These are phyloP conservation scores for Netelia fuscicornis DNA, from an alignment of 2,888 invertebrate species.

Conservation along the genomic window DNA sequence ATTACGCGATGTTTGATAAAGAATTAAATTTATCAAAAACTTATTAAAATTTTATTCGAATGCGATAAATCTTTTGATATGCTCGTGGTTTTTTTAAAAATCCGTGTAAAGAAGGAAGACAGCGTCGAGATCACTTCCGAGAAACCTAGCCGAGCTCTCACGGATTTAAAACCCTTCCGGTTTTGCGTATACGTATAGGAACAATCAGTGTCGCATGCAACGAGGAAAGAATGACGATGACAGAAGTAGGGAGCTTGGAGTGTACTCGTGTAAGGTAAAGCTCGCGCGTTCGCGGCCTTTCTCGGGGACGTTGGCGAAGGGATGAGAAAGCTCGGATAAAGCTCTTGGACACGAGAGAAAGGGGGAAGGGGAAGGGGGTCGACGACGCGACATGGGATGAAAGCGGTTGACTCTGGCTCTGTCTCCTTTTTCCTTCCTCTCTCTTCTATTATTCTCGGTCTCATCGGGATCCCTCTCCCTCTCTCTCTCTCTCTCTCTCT, in stretches of 20 bases:
- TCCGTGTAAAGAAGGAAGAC: too few relatives aligned
- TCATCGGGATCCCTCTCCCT: too few relatives aligned
- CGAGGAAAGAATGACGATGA: constrained; percentile 26
- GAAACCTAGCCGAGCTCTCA: neutral
- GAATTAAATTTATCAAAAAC: too few relatives aligned
- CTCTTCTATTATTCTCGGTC: constrained; percentile 10
- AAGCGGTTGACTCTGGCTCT: constrained; percentile 47
- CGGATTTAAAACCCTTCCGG: constrained; percentile 22
- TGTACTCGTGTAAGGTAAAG: constrained; percentile 20
- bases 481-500: neutral
- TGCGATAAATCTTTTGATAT: too few relatives aligned
- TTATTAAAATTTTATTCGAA: too few relatives aligned
- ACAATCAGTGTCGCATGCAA: constrained; percentile 40
- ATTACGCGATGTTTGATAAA: too few relatives aligned
- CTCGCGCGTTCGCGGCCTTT: constrained; percentile 31
- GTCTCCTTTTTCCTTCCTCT: constrained; percentile 14
- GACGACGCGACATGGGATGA: constrained; percentile 35
- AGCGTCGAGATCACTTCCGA: neutral
- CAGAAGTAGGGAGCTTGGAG: neutral
- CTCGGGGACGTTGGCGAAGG: neutral
- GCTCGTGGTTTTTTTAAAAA: too few relatives aligned
- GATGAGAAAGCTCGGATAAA: constrained; percentile 8
- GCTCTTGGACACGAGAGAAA: neutral
- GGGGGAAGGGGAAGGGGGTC: constrained; percentile 1
- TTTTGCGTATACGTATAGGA: constrained; percentile 8